Evolutionary conservation across 2,888 invertebrate genomes (phyloP), one percentile per base, ranked within the genome.

Genomic region (Mythimna ferrago): DNA sequence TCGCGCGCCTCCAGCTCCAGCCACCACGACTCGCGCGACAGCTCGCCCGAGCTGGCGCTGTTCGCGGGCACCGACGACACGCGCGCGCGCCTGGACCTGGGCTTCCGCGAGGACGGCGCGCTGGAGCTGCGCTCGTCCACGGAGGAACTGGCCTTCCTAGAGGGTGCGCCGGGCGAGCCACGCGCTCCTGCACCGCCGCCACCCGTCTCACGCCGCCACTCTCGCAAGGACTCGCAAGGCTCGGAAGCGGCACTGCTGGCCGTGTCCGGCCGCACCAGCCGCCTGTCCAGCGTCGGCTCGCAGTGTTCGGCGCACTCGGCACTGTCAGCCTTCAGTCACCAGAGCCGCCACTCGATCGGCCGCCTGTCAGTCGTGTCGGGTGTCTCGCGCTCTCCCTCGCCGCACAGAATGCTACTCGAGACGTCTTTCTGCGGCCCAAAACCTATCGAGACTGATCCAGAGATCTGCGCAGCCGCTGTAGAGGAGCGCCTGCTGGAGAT

Each of bases 371-470:
- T 92, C 16, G 96, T 95, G 72, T 97, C 97, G 19, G 96, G 94
- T 61, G 90, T 95, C 35, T 97, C 97, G 7, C 97, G 98, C 78
- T 98, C 98, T 48, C 98, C 99, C 3, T 98, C 98, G 19, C 99
- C 99, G n/a, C 98, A 99, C 95, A 98, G 98, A 92, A 98, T 98
- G 97, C 96, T 98, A 71, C 96, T 99, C 74, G 99, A 99, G 94
- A 99, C 99, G 0, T 98, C 98, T 0, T 99, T 99, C 92, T 99
- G 98, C 93, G 99, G 99, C 1, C 98, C 97, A 66, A 98, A 98
- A 89, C 98, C 98, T 0, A 96, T 97, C 69, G 94, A 97, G 76
- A 95, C 92, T 38, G 96, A 96, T 91, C 97, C 93, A 65, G 96
- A 96, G 86, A 94, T 90, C 35, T 94, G 95, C 76, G 93, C 94